phyloP scores from a whole-genome alignment of 2,888 invertebrate species.

The Pollenia griseotomentosa region DNA sequence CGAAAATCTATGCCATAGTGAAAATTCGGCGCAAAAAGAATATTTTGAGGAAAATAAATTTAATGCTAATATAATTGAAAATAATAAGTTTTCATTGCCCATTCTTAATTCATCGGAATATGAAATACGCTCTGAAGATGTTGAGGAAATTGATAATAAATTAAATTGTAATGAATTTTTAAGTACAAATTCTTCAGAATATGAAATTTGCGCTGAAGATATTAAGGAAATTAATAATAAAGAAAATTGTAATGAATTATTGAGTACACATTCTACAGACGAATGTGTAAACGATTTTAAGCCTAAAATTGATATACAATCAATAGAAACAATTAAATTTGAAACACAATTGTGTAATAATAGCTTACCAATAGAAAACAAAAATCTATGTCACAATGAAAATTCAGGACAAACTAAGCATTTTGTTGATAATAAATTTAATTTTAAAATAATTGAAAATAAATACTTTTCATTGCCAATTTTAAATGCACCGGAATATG shows the following conservation, averaged over 20 bases:
- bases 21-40: neutral
- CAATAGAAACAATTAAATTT: conserved; percentile 61
- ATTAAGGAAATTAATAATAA: neutral
- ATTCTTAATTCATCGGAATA: neutral
- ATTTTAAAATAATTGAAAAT: neutral
- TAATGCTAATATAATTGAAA: neutral
- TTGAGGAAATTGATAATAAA: neutral
- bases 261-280: neutral
- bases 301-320: conserved; percentile 63
- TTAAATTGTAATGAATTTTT: neutral
- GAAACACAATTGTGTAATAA: conserved; percentile 17
- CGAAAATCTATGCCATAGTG: conserved; percentile 1
- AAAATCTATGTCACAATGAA: conserved; percentile 2
- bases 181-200: neutral
- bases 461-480: neutral
- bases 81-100: neutral
- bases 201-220: neutral
- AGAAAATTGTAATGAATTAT: neutral
- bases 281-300: conserved; percentile 2
- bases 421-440: neutral
- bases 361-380: neutral
- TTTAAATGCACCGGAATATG: neutral
- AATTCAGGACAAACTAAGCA: neutral
- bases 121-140: neutral
- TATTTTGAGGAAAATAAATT: neutral